A percentile compares a stretch with the other conserved stretches of the same genome.
phyloP scores from a whole-genome alignment of 2,888 invertebrate genomes.

The Scaptomyza tumidula region DNA sequence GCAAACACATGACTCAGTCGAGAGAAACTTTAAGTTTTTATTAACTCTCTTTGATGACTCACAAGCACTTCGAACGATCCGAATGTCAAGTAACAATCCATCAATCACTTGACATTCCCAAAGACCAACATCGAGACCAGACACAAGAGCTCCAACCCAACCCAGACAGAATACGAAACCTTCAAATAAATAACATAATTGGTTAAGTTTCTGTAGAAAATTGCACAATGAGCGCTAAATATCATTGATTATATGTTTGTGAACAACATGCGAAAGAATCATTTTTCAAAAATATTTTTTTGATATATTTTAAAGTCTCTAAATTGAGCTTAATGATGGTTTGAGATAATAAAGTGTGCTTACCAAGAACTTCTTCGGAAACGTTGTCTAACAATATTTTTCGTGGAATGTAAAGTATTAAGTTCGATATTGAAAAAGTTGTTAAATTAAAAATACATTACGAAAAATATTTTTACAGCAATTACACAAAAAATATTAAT shows the following conservation, averaged over 20 bases:
- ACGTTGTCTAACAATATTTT: slow-evolving; percentile 12
- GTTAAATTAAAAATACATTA: too few relatives aligned
- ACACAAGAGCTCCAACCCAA: slow-evolving; percentile 6
- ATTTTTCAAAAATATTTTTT: slow-evolving; percentile 48
- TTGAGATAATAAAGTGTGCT: slow-evolving; percentile 9
- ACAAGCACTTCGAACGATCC: slow-evolving; percentile 7
- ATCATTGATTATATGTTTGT: slow-evolving; percentile 29
- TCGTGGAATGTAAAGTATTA: slow-evolving; percentile 21
- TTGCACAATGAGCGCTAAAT: slow-evolving; percentile 47
- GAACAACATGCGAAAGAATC: slow-evolving; percentile 36
- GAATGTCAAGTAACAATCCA: slow-evolving; percentile 47
- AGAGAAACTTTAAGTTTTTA: slow-evolving; percentile 1
- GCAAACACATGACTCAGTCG: slow-evolving; percentile 50
- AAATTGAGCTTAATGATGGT: slow-evolving; percentile 56
- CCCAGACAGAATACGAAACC: background rate
- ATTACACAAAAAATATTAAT: background rate
- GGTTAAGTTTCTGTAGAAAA: slow-evolving; percentile 26
- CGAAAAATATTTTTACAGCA: background rate
- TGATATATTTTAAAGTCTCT: background rate
- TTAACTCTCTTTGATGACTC: slow-evolving; percentile 25
- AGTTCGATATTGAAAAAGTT: background rate
- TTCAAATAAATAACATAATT: slow-evolving; percentile 68
- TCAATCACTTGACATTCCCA: slow-evolving; percentile 58
- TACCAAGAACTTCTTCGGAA: background rate
- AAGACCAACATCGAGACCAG: slow-evolving; percentile 16